Evolutionary conservation across 2,888 invertebrate species (phyloP), one percentile per base, ranked within the genome.

Genomic region (Emesis furor): DNA sequence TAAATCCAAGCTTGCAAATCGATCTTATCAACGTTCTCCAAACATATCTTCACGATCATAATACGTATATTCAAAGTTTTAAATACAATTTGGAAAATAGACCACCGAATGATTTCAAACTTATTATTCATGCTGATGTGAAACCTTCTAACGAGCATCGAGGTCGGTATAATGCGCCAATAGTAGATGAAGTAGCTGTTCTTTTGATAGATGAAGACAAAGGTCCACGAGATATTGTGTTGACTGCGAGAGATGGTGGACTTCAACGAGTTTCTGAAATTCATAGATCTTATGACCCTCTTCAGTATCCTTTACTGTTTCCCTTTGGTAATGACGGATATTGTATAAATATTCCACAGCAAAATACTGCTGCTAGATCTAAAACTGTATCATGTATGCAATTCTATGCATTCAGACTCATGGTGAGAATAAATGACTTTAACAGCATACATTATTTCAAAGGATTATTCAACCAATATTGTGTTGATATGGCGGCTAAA

Each of bases 301-400:
- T 94, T 32, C 89, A 92, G 68, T 94, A 94, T 76, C 93, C 93
- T 1, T 2, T 95, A 1, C 91, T 93, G 37, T 94, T 93, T 81
- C 86, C 91, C 39, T 88, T 87, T 73, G 90, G 91, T 4, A 82
- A 92, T 75, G 89, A 89, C 68, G 90, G 92, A 30, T 92, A 92
- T 76, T 46, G 89, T 46, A 90, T 92, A 85, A 17, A 88, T 30
- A 89, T 92, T 37, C 85, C 86, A 79, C 79, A 82, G 68, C 71
- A 83, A 6, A 81, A 78, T 86, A 91, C 90, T 12, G 73, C 78
- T 1, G 91, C 89, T 7, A 68, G 73, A 1, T 74, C 24, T 0
- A 89, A 90, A 82, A 91, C 88, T 81, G 87, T 90, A 3, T 82
- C 89, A n/a, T 89, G 88, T 75, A 91, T 89, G 89, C 85, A 91